These are phyloP conservation scores for Pentalonia nigronervosa DNA, from an alignment of 1,140 invertebrate species.

Conservation along the genomic window DNA sequence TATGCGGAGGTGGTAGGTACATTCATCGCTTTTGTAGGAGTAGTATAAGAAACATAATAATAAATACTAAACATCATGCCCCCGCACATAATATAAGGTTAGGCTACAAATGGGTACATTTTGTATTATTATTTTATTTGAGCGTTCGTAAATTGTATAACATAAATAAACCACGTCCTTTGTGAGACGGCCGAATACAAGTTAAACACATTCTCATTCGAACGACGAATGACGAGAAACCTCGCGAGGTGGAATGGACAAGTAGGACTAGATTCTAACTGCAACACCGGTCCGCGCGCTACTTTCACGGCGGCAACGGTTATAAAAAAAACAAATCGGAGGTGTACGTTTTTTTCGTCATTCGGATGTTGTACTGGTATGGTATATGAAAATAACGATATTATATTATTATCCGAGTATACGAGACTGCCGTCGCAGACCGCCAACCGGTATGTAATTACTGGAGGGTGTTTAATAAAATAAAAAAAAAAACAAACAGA, in stretches of 20 bases:
- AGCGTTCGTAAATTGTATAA: neutral
- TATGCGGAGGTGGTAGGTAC: neutral
- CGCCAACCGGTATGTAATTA: neutral
- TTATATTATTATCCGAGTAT: too few species aligned
- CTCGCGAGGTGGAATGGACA: neutral
- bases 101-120: neutral
- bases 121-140: neutral
- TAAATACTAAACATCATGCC: neutral
- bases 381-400: neutral
- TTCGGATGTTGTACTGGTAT: neutral
- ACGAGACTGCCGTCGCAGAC: neutral
- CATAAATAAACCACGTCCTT: neutral
- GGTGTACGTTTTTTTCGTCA: neutral
- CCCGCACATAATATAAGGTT: neutral
- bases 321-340: neutral
- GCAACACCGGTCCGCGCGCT: neutral
- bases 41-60: neutral
- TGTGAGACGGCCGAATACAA: neutral
- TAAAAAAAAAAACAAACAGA: neutral
- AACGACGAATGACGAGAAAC: neutral
- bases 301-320: slow-evolving; percentile 24
- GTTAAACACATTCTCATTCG: neutral
- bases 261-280: neutral
- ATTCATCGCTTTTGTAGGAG: neutral
- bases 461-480: neutral